Conservation (phyloP, 2,888 invertebrate species). For the Brenthis daphne region DNA sequence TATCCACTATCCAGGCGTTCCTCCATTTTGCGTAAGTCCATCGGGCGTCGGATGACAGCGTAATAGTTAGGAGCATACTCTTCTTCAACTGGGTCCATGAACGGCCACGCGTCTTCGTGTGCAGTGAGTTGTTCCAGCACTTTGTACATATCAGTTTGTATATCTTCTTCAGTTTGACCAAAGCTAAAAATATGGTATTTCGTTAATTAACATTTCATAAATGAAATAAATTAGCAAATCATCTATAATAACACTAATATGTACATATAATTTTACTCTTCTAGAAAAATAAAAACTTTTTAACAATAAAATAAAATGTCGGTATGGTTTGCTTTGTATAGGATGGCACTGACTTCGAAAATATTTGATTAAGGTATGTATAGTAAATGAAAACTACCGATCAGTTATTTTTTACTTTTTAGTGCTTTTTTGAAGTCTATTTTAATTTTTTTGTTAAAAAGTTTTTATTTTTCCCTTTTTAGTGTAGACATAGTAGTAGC, state of each 20-base stretch:
- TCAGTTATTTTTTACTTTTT: no score
- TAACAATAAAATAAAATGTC: no score
- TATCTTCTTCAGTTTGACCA: slow-evolving; percentile 91
- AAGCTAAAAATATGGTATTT: slow-evolving; percentile 75
- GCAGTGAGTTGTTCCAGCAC: slow-evolving; percentile 93
- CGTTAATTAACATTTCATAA: not conserved
- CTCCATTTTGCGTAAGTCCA: slow-evolving; percentile 95
- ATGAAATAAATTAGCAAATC: not conserved
- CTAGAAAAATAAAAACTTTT: no score
- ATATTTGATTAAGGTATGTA: no score
- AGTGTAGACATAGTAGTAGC: no score
- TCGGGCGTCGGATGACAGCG: slow-evolving; percentile 88
- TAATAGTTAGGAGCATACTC: slow-evolving; percentile 94
- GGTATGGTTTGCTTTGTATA: no score
- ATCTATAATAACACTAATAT: not conserved
- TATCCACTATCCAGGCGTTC: slow-evolving; percentile 91
- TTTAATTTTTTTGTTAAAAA: no score
- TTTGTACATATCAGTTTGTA: slow-evolving; percentile 95
- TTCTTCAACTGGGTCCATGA: slow-evolving; percentile 95
- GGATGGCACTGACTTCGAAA: no score
- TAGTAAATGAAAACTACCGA: no score
- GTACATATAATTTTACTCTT: no score
- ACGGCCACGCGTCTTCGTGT: slow-evolving; percentile 97
- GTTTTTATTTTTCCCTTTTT: no score
- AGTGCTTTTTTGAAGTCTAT: no score